phyloP scores from a whole-genome alignment of 2,113 vertebrate genomes.

The Atrichornis clamosus region DNA sequence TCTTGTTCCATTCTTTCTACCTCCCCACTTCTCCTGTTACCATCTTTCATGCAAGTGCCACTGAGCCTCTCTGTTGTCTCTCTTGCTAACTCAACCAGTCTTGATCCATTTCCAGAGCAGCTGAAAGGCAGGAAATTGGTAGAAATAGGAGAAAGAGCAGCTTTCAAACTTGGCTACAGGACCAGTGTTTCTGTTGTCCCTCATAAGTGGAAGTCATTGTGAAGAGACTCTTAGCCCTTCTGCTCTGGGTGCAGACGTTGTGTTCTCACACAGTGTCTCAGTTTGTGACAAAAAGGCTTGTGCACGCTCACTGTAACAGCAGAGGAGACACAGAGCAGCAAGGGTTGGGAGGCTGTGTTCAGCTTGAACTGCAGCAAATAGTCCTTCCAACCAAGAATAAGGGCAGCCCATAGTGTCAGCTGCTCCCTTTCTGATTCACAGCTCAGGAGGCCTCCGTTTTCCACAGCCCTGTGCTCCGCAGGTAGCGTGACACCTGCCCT shows the following conservation, averaged over 20 bases:
- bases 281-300: background rate
- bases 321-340: background rate
- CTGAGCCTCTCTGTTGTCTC: background rate
- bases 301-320: background rate
- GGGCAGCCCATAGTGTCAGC: background rate
- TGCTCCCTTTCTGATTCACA: background rate
- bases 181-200: background rate
- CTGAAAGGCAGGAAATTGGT: background rate
- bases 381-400: background rate
- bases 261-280: background rate
- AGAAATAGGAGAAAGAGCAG: background rate
- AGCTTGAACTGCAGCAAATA: background rate
- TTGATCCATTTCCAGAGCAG: background rate
- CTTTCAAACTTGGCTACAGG: background rate
- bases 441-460: background rate
- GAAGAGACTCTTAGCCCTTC: background rate
- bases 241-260: background rate
- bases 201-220: background rate
- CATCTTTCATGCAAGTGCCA: background rate
- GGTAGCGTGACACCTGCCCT: fast-evolving
- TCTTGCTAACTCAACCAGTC: background rate
- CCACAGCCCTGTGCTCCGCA: background rate
- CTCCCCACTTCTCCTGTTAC: background rate
- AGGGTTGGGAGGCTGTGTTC: background rate
- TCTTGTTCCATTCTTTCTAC: background rate